Base-by-base conservation (phyloP, 2,797 vertebrate genomes). In the Sus cebifrons region DNA sequence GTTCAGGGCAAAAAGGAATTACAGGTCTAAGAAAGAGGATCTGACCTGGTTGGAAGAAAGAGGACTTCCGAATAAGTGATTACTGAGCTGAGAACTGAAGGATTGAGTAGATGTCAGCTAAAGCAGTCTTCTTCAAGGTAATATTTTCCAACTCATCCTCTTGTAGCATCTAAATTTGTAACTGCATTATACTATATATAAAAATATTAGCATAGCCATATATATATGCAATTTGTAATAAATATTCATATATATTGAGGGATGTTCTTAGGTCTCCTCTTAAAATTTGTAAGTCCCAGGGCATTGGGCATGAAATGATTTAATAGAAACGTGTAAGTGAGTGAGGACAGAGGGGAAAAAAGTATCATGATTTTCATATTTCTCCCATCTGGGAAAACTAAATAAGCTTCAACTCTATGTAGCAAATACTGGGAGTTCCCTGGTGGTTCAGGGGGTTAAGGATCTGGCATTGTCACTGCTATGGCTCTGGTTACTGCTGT, bases 71-170 rank as follows among this genome's bases (percentile, higher is more conserved):
- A 49, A 79, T 52, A 74, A 81, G 81, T 73, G 25, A 79, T 58
- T 58, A 32, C 27, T 74, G 36, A 91, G 32, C 78, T 68, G n/a
- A 89, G 44, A 89, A n/a, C 36, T 40, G 74, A 86, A 81, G 23
- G 52, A 74, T 23, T 52, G 54, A 86, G 10, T 20, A 36, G 16
- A 32, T 67, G 49, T 79, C 58, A 44, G 58, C 67, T 32, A 90
- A 96, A 40, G 36, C 18, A 29, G 11, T 40, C 4, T 65, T 73
- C 79, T 85, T 78, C 49, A 85, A 64, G 54, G 56, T 56, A 89
- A 6, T 84, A 44, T 89, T 93, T 89, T 73, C 32, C 86, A 84
- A 13, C 23, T 85, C 65, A 71, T 85, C 29, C 21, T 67, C 79
- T 85, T 73, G 23, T 36, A 74, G 44, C 65, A 29, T 58, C 65